Conservation (phyloP, 2,797 vertebrate genomes). For the Sciaenops ocellatus region DNA sequence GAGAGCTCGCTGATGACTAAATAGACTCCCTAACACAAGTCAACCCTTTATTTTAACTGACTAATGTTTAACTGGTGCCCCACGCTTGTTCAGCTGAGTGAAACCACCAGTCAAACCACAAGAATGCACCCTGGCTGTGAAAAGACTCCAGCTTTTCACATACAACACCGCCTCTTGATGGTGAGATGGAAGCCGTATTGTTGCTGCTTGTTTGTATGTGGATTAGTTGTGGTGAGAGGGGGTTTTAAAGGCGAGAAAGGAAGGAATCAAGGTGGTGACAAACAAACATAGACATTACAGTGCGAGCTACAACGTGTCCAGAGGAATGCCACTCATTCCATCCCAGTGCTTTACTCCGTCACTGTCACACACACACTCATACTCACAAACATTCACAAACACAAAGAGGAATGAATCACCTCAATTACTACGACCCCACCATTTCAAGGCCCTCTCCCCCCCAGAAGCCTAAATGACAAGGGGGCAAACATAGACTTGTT, state of each 20-base stretch:
- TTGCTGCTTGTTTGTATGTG: constrained; percentile 59
- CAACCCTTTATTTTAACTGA: constrained; percentile 27
- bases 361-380: constrained; percentile 23
- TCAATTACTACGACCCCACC: constrained; percentile 63
- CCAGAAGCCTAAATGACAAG: constrained; percentile 54
- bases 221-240: constrained; percentile 70
- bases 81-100: constrained; percentile 25
- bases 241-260: constrained; percentile 40
- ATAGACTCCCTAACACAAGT: constrained; percentile 27
- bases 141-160: constrained; percentile 39
- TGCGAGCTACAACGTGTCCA: constrained; percentile 75
- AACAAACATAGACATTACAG: constrained; percentile 56
- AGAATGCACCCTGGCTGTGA: constrained; percentile 56
- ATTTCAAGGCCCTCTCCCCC: constrained; percentile 46
- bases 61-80: constrained; percentile 48
- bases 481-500: constrained; percentile 55
- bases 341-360: constrained; percentile 37
- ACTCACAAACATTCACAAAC: constrained; percentile 22
- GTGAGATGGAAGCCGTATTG: constrained; percentile 52
- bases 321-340: constrained; percentile 74
- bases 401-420: constrained; percentile 65
- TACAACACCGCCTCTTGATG: constrained; percentile 21
- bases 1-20: constrained; percentile 21
- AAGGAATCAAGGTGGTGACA: constrained; percentile 52
- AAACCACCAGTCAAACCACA: constrained; percentile 48